A percentile compares a stretch with the other conserved stretches of the same genome.
Conservation (phyloP, 2,888 invertebrate genomes). For the Leptinotarsa tumamoca region DNA sequence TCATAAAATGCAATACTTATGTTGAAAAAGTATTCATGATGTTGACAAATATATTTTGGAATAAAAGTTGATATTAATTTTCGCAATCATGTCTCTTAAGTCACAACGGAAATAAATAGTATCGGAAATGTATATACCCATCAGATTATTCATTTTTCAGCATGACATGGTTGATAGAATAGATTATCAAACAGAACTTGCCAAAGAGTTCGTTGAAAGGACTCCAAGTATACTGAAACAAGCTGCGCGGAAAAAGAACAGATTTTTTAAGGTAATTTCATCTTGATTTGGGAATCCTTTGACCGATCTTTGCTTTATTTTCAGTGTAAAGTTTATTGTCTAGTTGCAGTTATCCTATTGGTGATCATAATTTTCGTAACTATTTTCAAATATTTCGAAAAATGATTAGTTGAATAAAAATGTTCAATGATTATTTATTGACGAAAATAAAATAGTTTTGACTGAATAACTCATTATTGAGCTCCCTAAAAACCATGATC, state of each 20-base stretch:
- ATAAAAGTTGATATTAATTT: too few species aligned
- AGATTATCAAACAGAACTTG: constrained; percentile 75
- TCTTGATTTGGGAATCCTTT: background rate
- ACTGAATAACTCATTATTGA: too few species aligned
- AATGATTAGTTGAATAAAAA: too few species aligned
- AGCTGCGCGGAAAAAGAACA: constrained; percentile 68
- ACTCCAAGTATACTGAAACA: constrained; percentile 70
- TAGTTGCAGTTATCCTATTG: constrained; percentile 18
- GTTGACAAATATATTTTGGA: too few species aligned
- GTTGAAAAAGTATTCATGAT: too few species aligned
- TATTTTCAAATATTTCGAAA: constrained; percentile 4
- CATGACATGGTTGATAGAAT: constrained; percentile 76
- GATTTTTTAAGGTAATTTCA: constrained; percentile 68
- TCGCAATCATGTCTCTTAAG: too few species aligned
- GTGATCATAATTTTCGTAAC: constrained; percentile 22
- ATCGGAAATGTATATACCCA: too few species aligned
- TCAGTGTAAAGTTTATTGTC: constrained; percentile 32
- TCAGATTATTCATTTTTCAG: constrained; percentile 63
- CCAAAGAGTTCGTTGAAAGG: constrained; percentile 71
- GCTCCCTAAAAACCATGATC: too few species aligned
- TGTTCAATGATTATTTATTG: too few species aligned
- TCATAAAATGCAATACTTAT: too few species aligned
- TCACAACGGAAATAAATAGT: too few species aligned
- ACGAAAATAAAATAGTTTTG: too few species aligned
- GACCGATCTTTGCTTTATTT: background rate